Percentiles rank a stretch among this genome's conserved stretches.
phyloP scores from a whole-genome alignment of 2,797 vertebrate genomes.

The Mionectes olivaceus region DNA sequence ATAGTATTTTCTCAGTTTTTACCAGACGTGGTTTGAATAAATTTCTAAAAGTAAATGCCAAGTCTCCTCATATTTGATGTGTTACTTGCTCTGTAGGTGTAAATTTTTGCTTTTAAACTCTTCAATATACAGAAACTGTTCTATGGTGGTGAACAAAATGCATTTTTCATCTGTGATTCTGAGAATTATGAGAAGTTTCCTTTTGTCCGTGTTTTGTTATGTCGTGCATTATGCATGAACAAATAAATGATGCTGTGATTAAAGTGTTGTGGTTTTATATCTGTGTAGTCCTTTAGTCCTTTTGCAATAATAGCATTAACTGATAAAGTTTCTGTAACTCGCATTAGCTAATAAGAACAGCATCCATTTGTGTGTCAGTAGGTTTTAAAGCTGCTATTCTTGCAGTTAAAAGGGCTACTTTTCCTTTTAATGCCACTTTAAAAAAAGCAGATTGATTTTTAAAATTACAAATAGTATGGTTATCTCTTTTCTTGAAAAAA shows the following conservation, averaged over 20 bases:
- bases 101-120: background rate
- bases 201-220: background rate
- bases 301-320: background rate
- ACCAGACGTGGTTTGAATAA: background rate
- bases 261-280: background rate
- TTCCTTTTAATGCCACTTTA: background rate
- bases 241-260: background rate
- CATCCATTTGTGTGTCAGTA: background rate
- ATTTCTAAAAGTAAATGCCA: background rate
- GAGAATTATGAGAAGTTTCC: background rate
- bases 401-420: background rate
- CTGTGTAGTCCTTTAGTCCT: background rate
- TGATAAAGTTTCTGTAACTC: background rate
- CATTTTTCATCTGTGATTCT: background rate
- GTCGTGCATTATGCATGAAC: background rate
- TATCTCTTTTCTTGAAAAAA: slow-evolving; percentile 32
- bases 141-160: background rate
- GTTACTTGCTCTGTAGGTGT: background rate
- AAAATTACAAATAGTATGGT: background rate
- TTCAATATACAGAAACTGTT: background rate
- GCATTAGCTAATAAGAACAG: background rate
- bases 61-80: background rate
- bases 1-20: background rate
- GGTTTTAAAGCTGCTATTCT: background rate
- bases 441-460: background rate